Evolutionary conservation across 2,888 invertebrate species (phyloP), one percentile per base, ranked within the genome.

Genomic region (Cerceris ruficornis): DNA sequence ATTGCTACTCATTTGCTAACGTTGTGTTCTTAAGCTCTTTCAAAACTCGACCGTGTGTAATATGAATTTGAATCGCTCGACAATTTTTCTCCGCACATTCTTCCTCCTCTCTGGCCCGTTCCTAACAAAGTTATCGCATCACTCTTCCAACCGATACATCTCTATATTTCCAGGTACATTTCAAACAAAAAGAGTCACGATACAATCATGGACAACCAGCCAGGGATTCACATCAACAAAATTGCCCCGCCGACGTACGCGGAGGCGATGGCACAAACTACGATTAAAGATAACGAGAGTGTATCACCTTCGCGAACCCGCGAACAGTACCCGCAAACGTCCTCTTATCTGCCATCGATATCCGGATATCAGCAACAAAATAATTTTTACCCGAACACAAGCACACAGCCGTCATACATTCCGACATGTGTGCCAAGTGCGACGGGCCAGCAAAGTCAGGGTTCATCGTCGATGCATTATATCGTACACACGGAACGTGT

Each of bases 191-290:
- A 59, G 14, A 52, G 14, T 9, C 41, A 49, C 61, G 8, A 59
- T 72, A 50, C 58, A 64, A 0, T 14, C 28, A 28, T 28, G 28
- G 28, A 28, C 4, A 28, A 69, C 52, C 69, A 67, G 46, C 41
- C 65, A 52, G 49, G 60, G 42, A 60, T 73, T 41, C 46, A 54
- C 46, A 59, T 72, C 55, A 43, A 17, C 58, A 39, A 52, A n/a
- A 8, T 17, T 4, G 68, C 77, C 7, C 80, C 80, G 17, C 80
- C 80, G 1, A 70, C 77, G 9, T 80, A 80, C 14, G 49, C 42
- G 13, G 77, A 80, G 28, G 68, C 64, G 14, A 67, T 67, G 46
- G 62, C 9, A 11, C 50, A 15, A 28, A 8, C 65, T 15, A 28
- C 50, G 14, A n/a, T 17, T 8, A 43, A 43, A 14, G 57, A 57